phyloP scores from a whole-genome alignment of 2,113 vertebrate genomes.

The Suncus etruscus region DNA sequence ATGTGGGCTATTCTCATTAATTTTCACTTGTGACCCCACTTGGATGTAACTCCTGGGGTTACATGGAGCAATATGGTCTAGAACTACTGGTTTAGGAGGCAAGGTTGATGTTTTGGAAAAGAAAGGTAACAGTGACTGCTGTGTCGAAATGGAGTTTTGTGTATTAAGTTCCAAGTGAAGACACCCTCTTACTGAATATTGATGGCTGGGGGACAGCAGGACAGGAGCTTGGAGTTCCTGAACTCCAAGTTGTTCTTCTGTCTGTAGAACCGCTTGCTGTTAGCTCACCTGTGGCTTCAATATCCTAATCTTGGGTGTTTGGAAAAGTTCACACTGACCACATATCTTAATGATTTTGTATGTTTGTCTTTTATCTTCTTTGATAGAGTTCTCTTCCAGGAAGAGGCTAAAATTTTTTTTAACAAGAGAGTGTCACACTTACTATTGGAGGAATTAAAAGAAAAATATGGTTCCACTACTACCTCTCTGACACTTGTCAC shows the following conservation, averaged over 20 bases:
- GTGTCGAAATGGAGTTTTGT: not conserved
- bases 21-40: no score
- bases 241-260: not conserved
- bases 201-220: not conserved
- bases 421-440: no score
- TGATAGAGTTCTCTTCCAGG: not conserved
- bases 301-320: not conserved
- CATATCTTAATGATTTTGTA: not conserved
- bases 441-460: not conserved
- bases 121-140: not conserved
- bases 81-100: not conserved
- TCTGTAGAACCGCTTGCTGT: not conserved
- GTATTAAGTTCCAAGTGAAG: not conserved
- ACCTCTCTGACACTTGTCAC: not conserved
- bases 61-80: no score
- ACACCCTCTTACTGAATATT: no score
- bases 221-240: not conserved
- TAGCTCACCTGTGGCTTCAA: not conserved
- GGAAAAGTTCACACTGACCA: not conserved
- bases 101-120: not conserved
- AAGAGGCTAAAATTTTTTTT: not conserved
- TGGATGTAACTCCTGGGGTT: no score
- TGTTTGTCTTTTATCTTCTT: conserved; percentile 31
- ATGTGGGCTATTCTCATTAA: no score
- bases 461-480: not conserved